These are phyloP conservation scores for Vollenhovia emeryi DNA, from an alignment of 1,140 invertebrate genomes.

Conservation along the genomic window DNA sequence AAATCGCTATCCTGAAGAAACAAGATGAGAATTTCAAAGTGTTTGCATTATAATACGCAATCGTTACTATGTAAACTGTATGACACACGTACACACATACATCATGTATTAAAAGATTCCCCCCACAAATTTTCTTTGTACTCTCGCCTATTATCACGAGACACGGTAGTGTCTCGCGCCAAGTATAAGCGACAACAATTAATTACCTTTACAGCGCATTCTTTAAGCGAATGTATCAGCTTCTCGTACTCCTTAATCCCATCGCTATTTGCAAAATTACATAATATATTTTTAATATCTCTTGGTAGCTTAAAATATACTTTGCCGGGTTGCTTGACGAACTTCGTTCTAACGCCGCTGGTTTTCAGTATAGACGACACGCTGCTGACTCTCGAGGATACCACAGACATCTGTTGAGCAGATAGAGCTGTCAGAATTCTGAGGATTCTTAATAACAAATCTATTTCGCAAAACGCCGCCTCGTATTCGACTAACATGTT, in stretches of 20 bases:
- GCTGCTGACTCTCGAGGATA: constrained; percentile 80
- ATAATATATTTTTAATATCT: constrained; percentile 78
- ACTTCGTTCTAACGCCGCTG: constrained; percentile 73
- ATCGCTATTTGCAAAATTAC: constrained; percentile 74
- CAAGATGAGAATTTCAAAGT: constrained; percentile 10
- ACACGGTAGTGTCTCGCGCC: too few relatives aligned
- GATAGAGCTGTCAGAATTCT: neutral
- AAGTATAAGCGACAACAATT: too few relatives aligned
- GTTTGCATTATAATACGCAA: constrained; percentile 5
- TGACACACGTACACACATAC: too few relatives aligned
- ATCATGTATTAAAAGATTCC: neutral
- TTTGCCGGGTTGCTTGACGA: constrained; percentile 71
- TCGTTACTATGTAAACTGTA: neutral
- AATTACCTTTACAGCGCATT: constrained; percentile 80
- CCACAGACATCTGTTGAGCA: constrained; percentile 81
- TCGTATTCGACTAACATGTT: neutral
- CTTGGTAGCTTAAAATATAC: constrained; percentile 81
- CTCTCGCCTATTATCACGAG: constrained; percentile 68
- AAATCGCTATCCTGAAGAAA: constrained; percentile 57
- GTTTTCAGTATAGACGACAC: constrained; percentile 81
- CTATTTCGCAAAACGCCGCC: neutral
- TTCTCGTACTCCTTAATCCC: constrained; percentile 80
- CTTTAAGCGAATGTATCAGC: constrained; percentile 80
- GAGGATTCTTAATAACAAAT: neutral
- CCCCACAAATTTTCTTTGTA: neutral